Percentiles rank a stretch among this genome's conserved stretches.
These are phyloP conservation scores for Neodon shergylaensis DNA, from an alignment of 2,113 vertebrate species.

Conservation along the genomic window DNA sequence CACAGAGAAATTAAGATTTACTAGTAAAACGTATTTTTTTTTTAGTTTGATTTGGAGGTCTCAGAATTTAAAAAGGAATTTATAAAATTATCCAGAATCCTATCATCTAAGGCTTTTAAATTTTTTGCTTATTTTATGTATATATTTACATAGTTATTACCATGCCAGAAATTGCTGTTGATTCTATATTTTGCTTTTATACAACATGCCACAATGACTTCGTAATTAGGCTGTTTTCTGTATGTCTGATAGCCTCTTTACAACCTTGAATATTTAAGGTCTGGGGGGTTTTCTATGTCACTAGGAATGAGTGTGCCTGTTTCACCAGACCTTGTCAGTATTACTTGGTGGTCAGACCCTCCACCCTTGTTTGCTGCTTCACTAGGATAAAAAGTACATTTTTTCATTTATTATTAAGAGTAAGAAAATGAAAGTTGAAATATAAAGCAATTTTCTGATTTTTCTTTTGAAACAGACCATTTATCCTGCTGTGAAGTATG, in stretches of 20 bases:
- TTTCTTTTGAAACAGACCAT: constrained; percentile 52
- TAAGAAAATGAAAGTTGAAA: constrained; percentile 49
- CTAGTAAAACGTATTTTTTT: constrained; percentile 37
- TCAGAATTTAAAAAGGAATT: constrained; percentile 39
- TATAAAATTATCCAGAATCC: constrained; percentile 41
- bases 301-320: background rate
- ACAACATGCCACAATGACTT: constrained; percentile 3
- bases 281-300: background rate
- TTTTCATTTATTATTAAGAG: constrained; percentile 37
- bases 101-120: constrained; percentile 30
- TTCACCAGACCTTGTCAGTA: constrained; percentile 20
- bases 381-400: constrained; percentile 16
- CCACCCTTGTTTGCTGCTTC: background rate
- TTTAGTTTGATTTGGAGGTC: constrained; percentile 49
- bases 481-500: constrained; percentile 36
- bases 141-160: constrained; percentile 25
- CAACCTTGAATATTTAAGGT: background rate
- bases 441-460: constrained; percentile 22
- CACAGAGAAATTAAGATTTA: constrained; percentile 58
- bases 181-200: constrained; percentile 24
- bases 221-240: constrained; percentile 13
- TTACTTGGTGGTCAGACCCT: background rate
- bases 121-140: constrained; percentile 51
- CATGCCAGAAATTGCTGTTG: constrained; percentile 36
- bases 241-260: background rate